phyloP scores from a whole-genome alignment of 2,113 vertebrate genomes.

The Gallinago paraguaiae region DNA sequence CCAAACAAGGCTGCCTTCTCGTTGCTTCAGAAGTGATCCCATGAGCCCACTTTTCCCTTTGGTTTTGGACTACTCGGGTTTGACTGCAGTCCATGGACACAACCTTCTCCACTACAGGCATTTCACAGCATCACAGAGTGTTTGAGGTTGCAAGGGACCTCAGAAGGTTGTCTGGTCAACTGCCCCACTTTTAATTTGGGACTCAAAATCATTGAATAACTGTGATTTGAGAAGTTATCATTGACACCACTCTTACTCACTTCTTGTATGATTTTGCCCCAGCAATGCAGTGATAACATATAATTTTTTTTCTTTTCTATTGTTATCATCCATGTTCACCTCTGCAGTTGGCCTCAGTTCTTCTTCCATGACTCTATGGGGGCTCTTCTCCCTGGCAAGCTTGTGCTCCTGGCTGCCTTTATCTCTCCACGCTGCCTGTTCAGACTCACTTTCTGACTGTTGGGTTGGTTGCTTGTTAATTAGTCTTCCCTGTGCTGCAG shows the following conservation, averaged over 20 bases:
- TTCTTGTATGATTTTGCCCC: not conserved
- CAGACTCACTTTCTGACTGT: not conserved
- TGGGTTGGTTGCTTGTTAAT: not conserved
- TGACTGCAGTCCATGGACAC: not conserved
- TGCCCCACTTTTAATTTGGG: not conserved
- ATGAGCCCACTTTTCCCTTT: not conserved
- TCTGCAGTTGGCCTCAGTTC: not conserved
- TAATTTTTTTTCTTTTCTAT: not conserved
- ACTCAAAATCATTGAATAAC: not conserved
- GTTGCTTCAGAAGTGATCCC: not conserved
- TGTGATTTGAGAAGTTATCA: not conserved
- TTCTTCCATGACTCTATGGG: not conserved
- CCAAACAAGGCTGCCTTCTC: not conserved
- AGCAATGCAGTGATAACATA: not conserved
- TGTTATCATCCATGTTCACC: not conserved
- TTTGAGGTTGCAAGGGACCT: not conserved
- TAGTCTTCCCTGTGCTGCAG: not conserved
- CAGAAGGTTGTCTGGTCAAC: not conserved
- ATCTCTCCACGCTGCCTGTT: conserved; percentile 10
- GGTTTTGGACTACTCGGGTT: not conserved
- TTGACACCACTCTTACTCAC: not conserved
- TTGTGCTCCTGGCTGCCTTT: not conserved
- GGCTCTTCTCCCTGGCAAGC: not conserved
- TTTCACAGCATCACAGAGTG: not conserved
- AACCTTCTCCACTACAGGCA: not conserved